phyloP scores from a whole-genome alignment of 2,113 vertebrate species.

The Zapus hudsonius region DNA sequence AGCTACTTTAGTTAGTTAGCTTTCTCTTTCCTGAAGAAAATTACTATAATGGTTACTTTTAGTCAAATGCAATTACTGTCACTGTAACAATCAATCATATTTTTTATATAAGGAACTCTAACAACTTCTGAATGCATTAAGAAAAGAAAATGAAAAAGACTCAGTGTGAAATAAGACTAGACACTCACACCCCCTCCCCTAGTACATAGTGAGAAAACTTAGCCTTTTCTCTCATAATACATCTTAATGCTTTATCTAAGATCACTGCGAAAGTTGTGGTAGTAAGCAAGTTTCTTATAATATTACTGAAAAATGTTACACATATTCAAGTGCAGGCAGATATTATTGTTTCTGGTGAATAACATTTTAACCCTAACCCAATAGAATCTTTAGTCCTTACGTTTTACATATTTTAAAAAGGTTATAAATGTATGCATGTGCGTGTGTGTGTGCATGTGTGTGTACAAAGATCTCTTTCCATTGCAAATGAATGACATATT shows the following conservation, averaged over 20 bases:
- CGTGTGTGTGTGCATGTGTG: too few relatives aligned
- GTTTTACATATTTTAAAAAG: not conserved
- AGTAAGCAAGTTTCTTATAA: slow-evolving; percentile 69
- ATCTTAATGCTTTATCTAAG: slow-evolving; percentile 67
- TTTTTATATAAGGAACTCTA: slow-evolving; percentile 84
- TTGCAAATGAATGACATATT: too few relatives aligned
- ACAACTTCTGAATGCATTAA: slow-evolving; percentile 85
- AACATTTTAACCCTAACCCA: slow-evolving; percentile 33
- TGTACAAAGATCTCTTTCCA: too few relatives aligned
- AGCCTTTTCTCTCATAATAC: slow-evolving; percentile 58
- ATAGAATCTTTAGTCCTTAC: not conserved
- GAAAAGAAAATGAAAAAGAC: slow-evolving; percentile 81
- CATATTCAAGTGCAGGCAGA: slow-evolving; percentile 30
- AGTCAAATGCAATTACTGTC: slow-evolving; percentile 91
- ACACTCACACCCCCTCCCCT: slow-evolving; percentile 56
- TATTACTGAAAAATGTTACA: slow-evolving; percentile 32
- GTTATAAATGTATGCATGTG: too few relatives aligned
- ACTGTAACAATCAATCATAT: slow-evolving; percentile 89
- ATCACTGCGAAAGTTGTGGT: slow-evolving; percentile 51
- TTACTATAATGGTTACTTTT: slow-evolving; percentile 91
- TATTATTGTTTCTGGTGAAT: slow-evolving; percentile 44
- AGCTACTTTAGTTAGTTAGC: slow-evolving; percentile 88
- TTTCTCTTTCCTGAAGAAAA: slow-evolving; percentile 88
- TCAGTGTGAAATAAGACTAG: slow-evolving; percentile 74
- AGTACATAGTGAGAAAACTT: slow-evolving; percentile 67